Evolutionary conservation across 2,888 invertebrate species (phyloP).

Genomic region (Ectemnius cavifrons): DNA sequence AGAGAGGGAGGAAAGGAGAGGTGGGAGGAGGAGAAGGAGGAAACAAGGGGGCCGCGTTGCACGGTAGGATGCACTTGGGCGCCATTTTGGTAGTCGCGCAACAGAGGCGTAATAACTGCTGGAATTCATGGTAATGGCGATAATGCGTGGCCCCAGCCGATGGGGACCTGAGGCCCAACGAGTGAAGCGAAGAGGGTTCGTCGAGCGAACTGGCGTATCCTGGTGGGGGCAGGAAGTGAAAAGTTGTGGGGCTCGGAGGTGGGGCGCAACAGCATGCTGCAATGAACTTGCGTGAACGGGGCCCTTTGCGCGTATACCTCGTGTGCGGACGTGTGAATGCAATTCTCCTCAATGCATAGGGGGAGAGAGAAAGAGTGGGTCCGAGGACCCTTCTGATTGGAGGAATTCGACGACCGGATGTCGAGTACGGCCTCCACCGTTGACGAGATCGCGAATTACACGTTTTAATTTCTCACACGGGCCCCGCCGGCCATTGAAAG

Average conservation of each 20-base stretch:
- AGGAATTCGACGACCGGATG: constrained; percentile 38
- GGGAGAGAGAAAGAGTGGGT: constrained; percentile 4
- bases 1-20: constrained; percentile 16
- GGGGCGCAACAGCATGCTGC: constrained; percentile 48
- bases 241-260: constrained; percentile 40
- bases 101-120: constrained; percentile 68
- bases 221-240: constrained; percentile 21
- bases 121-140: constrained; percentile 68
- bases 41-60: constrained; percentile 43
- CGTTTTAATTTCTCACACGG: background rate
- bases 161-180: constrained; percentile 50
- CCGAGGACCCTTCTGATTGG: constrained; percentile 38
- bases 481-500: constrained; percentile 16
- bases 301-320: constrained; percentile 35
- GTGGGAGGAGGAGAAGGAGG: background rate
- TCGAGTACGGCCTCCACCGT: constrained; percentile 29
- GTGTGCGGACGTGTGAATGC: constrained; percentile 45
- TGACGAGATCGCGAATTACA: background rate
- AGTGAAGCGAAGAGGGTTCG: constrained; percentile 29
- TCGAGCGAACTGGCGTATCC: background rate
- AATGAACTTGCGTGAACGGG: constrained; percentile 32
- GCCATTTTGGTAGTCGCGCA: constrained; percentile 67
- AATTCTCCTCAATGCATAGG: constrained; percentile 22
- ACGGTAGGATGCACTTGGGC: constrained; percentile 60
- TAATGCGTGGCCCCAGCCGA: constrained; percentile 57